phyloP scores from a whole-genome alignment of 2,797 vertebrate genomes.

The Peromyscus eremicus region DNA sequence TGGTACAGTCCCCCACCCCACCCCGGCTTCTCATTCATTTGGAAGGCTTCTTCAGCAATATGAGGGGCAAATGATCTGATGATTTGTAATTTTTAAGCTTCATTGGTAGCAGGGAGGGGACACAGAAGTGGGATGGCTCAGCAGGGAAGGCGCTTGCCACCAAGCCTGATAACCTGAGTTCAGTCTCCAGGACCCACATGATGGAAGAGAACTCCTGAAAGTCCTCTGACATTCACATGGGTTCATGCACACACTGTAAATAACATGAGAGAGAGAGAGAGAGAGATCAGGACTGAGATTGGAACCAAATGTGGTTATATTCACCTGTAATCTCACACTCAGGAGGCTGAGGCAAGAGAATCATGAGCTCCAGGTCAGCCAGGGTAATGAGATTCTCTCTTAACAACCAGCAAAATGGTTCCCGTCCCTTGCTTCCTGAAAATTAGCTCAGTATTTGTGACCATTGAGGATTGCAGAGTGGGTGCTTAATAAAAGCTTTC shows the following conservation, averaged over 20 bases:
- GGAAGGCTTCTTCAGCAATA: not conserved
- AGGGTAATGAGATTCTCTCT: not conserved
- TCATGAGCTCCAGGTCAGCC: not conserved
- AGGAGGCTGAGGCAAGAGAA: not conserved
- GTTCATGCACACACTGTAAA: not conserved
- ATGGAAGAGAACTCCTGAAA: not conserved
- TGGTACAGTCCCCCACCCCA: conserved; percentile 88
- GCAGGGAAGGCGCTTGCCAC: not conserved
- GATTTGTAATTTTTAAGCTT: conserved; percentile 33
- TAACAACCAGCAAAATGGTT: not conserved
- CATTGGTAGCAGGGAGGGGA: not conserved
- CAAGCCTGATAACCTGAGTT: not conserved
- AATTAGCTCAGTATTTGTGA: not conserved
- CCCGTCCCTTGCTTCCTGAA: conserved; percentile 18
- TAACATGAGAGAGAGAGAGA: not conserved
- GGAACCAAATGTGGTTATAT: not conserved
- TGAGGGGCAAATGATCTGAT: not conserved
- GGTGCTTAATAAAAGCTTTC: not conserved
- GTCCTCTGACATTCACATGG: not conserved
- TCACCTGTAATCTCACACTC: not conserved
- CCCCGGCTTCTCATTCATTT: not conserved
- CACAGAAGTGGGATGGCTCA: not conserved
- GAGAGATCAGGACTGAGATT: not conserved
- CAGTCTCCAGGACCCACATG: not conserved
- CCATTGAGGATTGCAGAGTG: not conserved